Evolutionary conservation across 1,140 invertebrate species (phyloP), one percentile per base, ranked within the genome.

Genomic region (Megalonaias nervosa): DNA sequence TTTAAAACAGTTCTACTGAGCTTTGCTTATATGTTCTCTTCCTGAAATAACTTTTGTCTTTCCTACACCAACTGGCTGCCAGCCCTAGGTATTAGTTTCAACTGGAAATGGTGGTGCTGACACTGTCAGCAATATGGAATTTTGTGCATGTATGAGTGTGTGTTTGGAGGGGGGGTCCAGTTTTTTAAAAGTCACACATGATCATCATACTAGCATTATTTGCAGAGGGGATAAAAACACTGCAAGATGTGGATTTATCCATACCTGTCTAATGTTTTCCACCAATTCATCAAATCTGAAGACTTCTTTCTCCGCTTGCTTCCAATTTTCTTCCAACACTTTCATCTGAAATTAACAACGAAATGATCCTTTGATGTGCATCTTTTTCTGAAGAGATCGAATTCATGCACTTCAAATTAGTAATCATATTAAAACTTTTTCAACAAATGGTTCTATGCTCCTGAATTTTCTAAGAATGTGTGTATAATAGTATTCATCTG

Each of bases 271-370:
- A 21, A 78, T 72, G 19, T 17, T 72, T 38, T 78, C 76, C 19
- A 78, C 71, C 17, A 73, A 38, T 21, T 78, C 64, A 69, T 78
- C 76, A 78, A 78, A 78, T 31, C 64, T 78, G 48, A 72, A 78
- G 19, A 78, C 70, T 67, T 78, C 76, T 19, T 56, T 71, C 31
- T 78, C 76, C 0, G 76, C 76, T 31, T 65, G 66, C 60, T 62
- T 78, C 76, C 76, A 78, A 59, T 78, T 78, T 26, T 78, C 76
- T 67, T 78, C 76, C 21, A 73, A 68, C 17, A 69, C 68, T 21
- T 73, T 68, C 60, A 78, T 67, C 76, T 78, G 58, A 57, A 72
- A 59, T 38, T 62, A 38, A 26, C 38, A 15, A 48, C 26, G 62
- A 26, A 26, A 59, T 71, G 6, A 48, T 48, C 38, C 6, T 16